Conservation (phyloP, 2,888 invertebrate species). For the Caenorhabditis wallacei region DNA sequence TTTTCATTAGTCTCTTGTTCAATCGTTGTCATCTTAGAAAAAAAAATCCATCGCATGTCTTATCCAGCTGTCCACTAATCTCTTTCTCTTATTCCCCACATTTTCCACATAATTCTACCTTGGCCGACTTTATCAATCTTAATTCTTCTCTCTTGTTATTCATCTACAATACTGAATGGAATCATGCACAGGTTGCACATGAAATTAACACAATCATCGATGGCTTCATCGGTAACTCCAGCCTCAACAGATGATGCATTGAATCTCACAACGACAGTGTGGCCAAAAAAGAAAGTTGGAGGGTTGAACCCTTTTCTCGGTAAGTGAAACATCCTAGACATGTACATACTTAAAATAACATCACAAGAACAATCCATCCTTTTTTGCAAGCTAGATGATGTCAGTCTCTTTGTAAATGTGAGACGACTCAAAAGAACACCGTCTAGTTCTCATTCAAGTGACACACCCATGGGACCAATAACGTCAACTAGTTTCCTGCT, state of each 20-base stretch:
- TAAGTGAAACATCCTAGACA: conserved; percentile 36
- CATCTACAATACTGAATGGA: conserved; percentile 3
- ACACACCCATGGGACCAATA: conserved; percentile 32
- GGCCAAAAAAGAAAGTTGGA: conserved; percentile 53
- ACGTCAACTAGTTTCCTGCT: conserved; percentile 44
- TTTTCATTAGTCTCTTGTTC: neutral
- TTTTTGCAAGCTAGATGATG: conserved; percentile 26
- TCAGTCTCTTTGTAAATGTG: conserved; percentile 22
- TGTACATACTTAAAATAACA: conserved; percentile 20
- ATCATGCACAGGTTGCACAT: conserved; percentile 54
- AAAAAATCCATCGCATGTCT: conserved; percentile 4
- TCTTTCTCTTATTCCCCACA: conserved; percentile 8
- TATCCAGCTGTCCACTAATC: conserved; percentile 44
- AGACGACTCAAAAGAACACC: conserved; percentile 31
- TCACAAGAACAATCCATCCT: conserved; percentile 6
- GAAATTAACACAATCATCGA: conserved; percentile 36
- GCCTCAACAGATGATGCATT: conserved; percentile 9
- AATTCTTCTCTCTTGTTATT: conserved; percentile 14
- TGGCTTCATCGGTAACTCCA: conserved; percentile 30
- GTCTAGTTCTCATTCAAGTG: conserved; percentile 23
- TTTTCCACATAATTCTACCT: conserved; percentile 38
- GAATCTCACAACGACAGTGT: conserved; percentile 34
- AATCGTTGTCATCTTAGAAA: conserved; percentile 10
- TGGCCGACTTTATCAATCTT: neutral
- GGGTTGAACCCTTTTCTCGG: conserved; percentile 47